Base-by-base conservation (phyloP, 2,888 invertebrate genomes). In the Lamproptera curius region DNA sequence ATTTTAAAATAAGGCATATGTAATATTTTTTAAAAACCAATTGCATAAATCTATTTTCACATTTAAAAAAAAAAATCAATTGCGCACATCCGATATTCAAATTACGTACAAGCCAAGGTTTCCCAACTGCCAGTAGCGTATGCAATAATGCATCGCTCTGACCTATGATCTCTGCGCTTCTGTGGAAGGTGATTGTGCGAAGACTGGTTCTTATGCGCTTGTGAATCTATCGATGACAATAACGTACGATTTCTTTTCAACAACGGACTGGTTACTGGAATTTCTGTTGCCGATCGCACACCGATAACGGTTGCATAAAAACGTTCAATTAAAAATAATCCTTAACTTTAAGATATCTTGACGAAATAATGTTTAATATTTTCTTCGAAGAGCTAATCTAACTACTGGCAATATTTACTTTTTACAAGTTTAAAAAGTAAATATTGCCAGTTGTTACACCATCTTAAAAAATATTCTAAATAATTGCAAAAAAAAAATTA, bases 141-240 rank as follows among this genome's bases (percentile, higher is more conserved):
- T 60, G 53, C 59, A 61, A 44, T 51, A 34, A 48, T 50, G 49
- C 51, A 48, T 60, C 60, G 57, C 59, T 53, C 53, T 74, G 74
- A 78, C 76, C 77, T 81, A 68, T 80, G 73, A 75, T 70, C 80
- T 79, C 65, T 51, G 59, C n/a, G n/a, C n/a, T n/a, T n/a, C 58
- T 67, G 63, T 60, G 65, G 56, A 72, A 70, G 75, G 62, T 67
- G 66, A 72, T 72, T 72, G 70, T 73, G 70, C 75, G 52, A 67
- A 68, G 71, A 76, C 78, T 67, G 72, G 78, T 81, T 78, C 51
- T 55, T 49, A 63, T 64, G 45, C 55, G 55, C 68, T 72, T 73
- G 69, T 75, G 72, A 75, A 75, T 75, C 65, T 55, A 74, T 73
- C 62, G 57, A 70, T 71, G 64, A 54, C 57, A 17, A 36, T 41